phyloP scores from a whole-genome alignment of 2,888 invertebrate genomes.

The Platynereis dumerilii region DNA sequence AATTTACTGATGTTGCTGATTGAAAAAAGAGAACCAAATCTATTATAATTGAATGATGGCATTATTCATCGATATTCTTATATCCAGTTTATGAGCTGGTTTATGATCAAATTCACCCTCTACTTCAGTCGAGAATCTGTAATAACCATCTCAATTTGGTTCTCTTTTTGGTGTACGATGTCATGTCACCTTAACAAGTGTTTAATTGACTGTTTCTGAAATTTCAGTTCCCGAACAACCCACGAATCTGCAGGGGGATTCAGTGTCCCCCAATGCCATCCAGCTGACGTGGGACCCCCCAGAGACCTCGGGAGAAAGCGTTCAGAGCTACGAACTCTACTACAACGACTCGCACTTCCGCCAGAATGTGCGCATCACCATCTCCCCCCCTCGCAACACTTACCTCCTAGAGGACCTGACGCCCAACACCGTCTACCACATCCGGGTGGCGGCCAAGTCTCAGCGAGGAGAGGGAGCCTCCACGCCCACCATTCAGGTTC shows the following conservation, averaged over 20 bases:
- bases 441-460: constrained; percentile 94
- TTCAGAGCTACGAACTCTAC: constrained; percentile 93
- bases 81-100: too few relatives aligned
- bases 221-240: constrained; percentile 40
- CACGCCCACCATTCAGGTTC: constrained; percentile 89
- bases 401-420: constrained; percentile 89
- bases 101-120: too few relatives aligned
- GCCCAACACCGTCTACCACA: constrained; percentile 95
- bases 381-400: constrained; percentile 43
- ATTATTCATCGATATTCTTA: too few relatives aligned
- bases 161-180: too few relatives aligned
- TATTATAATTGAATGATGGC: too few relatives aligned
- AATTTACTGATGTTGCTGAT: too few relatives aligned
- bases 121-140: too few relatives aligned
- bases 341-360: constrained; percentile 74
- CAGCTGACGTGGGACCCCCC: constrained; percentile 93
- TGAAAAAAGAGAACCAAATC: too few relatives aligned
- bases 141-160: too few relatives aligned
- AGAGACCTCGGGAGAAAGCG: constrained; percentile 80
- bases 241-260: constrained; percentile 39
- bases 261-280: constrained; percentile 79
- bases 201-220: background rate
- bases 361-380: constrained; percentile 51
- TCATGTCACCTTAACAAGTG: too few relatives aligned
- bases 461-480: constrained; percentile 91